Base-by-base conservation (phyloP, 1,140 invertebrate species). In the Ceratina calcarata region DNA sequence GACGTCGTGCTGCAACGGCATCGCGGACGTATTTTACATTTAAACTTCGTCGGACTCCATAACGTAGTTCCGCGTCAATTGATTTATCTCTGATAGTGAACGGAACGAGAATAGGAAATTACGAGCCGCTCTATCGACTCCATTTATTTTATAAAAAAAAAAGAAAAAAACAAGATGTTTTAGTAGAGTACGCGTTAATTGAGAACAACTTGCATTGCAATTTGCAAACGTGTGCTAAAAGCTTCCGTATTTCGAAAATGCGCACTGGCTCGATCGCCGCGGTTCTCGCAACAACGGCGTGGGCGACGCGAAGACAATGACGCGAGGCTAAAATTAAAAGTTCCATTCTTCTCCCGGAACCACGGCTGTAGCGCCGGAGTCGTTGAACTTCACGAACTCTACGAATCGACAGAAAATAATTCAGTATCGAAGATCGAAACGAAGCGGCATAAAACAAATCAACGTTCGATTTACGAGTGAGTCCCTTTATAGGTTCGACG, bases 391-490 rank as follows among this genome's bases (percentile, higher is more conserved):
- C 10, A 55, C 15, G 55, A 57, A 55, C 18, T 55, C 53, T 57
- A n/a, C n/a, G 53, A 12, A 55, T 15, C 13, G 1, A 2, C 16
- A 4, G 8, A 49, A 57, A 45, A 45, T 58, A 78, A 55, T 62
- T 15, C 76, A 49, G 24, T 22, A 49, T 3, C 22, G 12, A 3
- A 32, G 20, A 22, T 53, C 20, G 18, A 67, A 3, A 18, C 20
- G n/a, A 45, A 57, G 51, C 65, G 55, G 3, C 45, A 1, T 24
- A 16, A 51, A 71, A 67, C 78, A 55, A 82, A 78, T 84, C 80
- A 82, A 83, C 75, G 57, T 13, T 64, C 72, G 53, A 84, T 80
- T 70, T 73, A 86, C 78, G 71, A 73, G 62, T 20, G 2, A 18
- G 27, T n/a, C 27, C 51, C 18, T 20, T 57, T 45, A 37, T 2